Evolutionary conservation across 2,797 vertebrate genomes (phyloP).

Genomic region (Lepus townsendii): DNA sequence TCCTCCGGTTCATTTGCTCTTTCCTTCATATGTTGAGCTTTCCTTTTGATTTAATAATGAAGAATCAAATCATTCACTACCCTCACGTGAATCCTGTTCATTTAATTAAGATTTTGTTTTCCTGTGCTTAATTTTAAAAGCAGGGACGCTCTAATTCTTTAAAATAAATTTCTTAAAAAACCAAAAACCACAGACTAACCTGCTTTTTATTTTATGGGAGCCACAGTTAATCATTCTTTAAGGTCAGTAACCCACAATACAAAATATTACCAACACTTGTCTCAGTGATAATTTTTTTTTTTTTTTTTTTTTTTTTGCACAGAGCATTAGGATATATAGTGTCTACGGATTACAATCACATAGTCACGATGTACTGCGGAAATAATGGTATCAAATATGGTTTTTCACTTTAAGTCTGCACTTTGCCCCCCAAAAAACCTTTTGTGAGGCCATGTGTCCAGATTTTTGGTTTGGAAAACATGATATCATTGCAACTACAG

Average conservation of each 20-base stretch:
- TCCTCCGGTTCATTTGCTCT: not conserved
- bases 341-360: not conserved
- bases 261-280: not conserved
- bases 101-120: slow-evolving; percentile 47
- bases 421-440: not conserved
- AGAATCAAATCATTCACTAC: not conserved
- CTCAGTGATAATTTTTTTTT: not conserved
- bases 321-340: not conserved
- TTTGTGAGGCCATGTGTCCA: slow-evolving; percentile 19
- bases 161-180: slow-evolving; percentile 24
- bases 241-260: not conserved
- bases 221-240: not conserved
- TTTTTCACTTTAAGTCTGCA: not conserved
- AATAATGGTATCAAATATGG: slow-evolving; percentile 1
- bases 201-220: slow-evolving; percentile 46
- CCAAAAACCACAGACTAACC: not conserved
- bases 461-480: slow-evolving; percentile 68
- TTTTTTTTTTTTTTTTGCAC: not conserved
- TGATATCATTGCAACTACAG: slow-evolving; percentile 11
- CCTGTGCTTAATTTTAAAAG: slow-evolving; percentile 25
- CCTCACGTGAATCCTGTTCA: not conserved
- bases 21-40: not conserved
- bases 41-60: not conserved
- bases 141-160: not conserved
- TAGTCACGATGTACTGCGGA: not conserved